These are phyloP conservation scores for Bergia sp. DNA, from an alignment of 92 coral and sea anemone genomes.

Conservation along the genomic window DNA sequence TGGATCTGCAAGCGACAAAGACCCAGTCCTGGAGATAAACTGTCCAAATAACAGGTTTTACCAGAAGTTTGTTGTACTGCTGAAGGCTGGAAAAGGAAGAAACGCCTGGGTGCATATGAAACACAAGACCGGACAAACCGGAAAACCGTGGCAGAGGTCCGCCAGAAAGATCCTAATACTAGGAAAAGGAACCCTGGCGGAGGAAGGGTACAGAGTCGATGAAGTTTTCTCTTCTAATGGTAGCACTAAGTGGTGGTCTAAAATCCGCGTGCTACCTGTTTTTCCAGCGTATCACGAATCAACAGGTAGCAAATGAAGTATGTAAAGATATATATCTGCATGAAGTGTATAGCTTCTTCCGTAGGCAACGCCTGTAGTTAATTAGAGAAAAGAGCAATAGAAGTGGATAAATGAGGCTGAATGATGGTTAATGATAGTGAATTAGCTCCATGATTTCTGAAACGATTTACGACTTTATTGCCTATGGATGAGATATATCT, in stretches of 20 bases:
- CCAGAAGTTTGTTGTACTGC: background rate
- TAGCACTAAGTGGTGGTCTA: background rate
- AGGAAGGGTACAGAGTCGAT: background rate
- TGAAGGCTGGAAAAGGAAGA: background rate
- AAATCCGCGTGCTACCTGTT: background rate
- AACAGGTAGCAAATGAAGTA: background rate
- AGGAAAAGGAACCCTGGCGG: background rate
- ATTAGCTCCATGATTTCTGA: no score
- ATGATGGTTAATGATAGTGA: no score
- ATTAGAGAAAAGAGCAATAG: no score
- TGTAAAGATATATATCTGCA: no score
- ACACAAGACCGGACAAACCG: background rate
- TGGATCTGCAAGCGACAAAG: background rate
- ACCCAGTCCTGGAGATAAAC: background rate
- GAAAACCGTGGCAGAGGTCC: background rate
- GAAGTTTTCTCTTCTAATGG: background rate
- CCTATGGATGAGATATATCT: no score
- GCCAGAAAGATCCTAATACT: background rate
- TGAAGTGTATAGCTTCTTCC: no score
- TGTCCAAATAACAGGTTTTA: background rate
- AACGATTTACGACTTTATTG: no score
- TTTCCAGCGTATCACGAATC: background rate
- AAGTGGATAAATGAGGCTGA: no score
- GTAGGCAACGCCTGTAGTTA: no score
- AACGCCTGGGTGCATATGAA: background rate